phyloP scores from a whole-genome alignment of 1,140 invertebrate genomes.

The Microplitis demolitor region DNA sequence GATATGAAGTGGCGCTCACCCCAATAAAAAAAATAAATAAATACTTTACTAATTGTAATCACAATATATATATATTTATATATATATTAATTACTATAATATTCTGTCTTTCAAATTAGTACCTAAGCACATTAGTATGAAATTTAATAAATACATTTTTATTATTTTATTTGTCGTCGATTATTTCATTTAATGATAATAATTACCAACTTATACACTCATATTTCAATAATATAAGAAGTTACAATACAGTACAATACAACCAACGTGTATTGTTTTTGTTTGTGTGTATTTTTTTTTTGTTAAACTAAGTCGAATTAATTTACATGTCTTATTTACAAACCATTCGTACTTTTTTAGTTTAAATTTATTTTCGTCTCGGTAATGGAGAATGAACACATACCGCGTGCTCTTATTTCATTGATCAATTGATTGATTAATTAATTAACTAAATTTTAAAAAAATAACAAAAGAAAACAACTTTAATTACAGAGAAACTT shows the following conservation, averaged over 20 bases:
- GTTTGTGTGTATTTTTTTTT: neutral
- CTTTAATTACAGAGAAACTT: too few relatives aligned
- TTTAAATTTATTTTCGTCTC: neutral
- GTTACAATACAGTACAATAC: too few relatives aligned
- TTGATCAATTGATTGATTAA: neutral
- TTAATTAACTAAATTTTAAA: too few relatives aligned
- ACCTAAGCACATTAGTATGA: neutral
- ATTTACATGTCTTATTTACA: constrained; percentile 49
- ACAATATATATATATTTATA: neutral
- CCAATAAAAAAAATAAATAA: constrained; percentile 7
- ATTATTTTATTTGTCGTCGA: constrained; percentile 7
- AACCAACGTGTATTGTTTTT: too few relatives aligned
- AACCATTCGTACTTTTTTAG: neutral
- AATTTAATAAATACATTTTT: neutral
- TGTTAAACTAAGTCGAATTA: constrained; percentile 33
- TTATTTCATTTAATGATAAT: constrained; percentile 12
- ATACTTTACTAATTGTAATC: too few relatives aligned
- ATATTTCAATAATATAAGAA: too few relatives aligned
- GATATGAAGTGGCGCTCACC: constrained; percentile 71
- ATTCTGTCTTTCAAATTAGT: neutral
- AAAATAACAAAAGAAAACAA: too few relatives aligned
- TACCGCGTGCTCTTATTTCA: too few relatives aligned
- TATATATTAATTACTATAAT: neutral
- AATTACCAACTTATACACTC: neutral
- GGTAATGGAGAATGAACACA: neutral